Evolutionary conservation across 2,888 invertebrate genomes (phyloP).

Genomic region (Aphodius sticticus): DNA sequence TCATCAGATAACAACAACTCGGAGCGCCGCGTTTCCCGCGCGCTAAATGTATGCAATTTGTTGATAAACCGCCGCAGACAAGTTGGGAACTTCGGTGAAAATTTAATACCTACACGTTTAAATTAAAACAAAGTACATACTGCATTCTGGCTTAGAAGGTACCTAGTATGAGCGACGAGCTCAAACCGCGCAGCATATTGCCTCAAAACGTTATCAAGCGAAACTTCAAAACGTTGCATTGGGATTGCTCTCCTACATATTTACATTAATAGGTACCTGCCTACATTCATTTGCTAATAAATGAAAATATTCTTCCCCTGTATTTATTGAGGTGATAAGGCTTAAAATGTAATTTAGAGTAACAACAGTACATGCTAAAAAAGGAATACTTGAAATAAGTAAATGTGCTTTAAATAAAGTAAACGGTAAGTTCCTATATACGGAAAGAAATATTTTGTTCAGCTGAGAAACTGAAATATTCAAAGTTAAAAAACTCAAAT

Average conservation of each 20-base stretch:
- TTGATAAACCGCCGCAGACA: slow-evolving; percentile 29
- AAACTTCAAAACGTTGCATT: neutral
- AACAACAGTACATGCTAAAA: too few relatives aligned
- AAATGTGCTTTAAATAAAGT: too few relatives aligned
- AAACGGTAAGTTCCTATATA: too few relatives aligned
- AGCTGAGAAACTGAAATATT: too few relatives aligned
- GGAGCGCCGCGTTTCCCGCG: slow-evolving; percentile 1
- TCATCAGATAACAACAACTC: slow-evolving; percentile 16
- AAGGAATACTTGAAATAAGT: too few relatives aligned
- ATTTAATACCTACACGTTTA: slow-evolving; percentile 27
- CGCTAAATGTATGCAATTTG: slow-evolving; percentile 27
- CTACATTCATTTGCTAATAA: too few relatives aligned
- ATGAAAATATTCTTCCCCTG: too few relatives aligned
- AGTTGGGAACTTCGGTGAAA: slow-evolving; percentile 27
- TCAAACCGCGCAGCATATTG: neutral
- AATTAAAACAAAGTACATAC: slow-evolving; percentile 17
- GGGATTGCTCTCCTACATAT: neutral
- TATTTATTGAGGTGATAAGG: too few relatives aligned
- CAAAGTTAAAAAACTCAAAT: too few relatives aligned
- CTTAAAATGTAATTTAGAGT: too few relatives aligned
- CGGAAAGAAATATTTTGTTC: too few relatives aligned
- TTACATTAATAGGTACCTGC: neutral
- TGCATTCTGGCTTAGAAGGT: neutral
- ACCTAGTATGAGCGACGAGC: neutral
- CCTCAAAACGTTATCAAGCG: neutral